A percentile compares a stretch with the other conserved stretches of the same genome.
phyloP scores from a whole-genome alignment of 1,140 invertebrate species.

The Heliconius hermathena region DNA sequence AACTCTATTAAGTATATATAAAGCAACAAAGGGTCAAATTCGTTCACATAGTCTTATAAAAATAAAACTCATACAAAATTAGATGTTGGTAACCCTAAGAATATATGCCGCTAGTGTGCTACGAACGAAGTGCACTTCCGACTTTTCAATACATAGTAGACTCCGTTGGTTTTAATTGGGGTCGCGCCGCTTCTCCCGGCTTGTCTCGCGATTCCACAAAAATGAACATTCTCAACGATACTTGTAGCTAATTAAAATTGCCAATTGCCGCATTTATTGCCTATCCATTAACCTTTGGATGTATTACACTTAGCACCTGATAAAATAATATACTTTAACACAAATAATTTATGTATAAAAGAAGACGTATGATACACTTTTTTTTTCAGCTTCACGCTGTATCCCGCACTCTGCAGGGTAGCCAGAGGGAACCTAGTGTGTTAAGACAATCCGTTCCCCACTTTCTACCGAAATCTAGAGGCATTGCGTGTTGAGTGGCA shows the following conservation, averaged over 20 bases:
- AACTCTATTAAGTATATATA: background rate
- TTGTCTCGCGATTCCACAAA: slow-evolving; percentile 60
- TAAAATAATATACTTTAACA: background rate
- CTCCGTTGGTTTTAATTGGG: slow-evolving; percentile 67
- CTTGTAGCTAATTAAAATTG: slow-evolving; percentile 67
- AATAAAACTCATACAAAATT: background rate
- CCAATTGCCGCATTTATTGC: slow-evolving; percentile 49
- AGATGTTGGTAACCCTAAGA: slow-evolving; percentile 42
- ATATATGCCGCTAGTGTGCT: slow-evolving; percentile 35
- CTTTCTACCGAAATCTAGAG: too few species aligned
- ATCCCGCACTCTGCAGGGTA: too few species aligned
- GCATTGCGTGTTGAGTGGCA: too few species aligned
- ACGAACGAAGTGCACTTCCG: slow-evolving; percentile 44
- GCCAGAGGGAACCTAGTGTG: too few species aligned
- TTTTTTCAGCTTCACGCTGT: too few species aligned
- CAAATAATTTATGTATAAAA: background rate
- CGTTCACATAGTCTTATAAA: too few species aligned
- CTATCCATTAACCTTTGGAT: slow-evolving; percentile 23
- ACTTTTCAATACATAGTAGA: slow-evolving; percentile 60
- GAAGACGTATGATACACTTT: background rate
- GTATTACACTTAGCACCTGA: background rate
- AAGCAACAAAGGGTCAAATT: background rate
- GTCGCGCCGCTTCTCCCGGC: slow-evolving; percentile 55
- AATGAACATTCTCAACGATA: slow-evolving; percentile 63
- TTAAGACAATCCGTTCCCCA: too few species aligned